Evolutionary conservation across 2,797 vertebrate genomes (phyloP), one percentile per base, ranked within the genome.

Genomic region (Yasuhikotakia modesta): DNA sequence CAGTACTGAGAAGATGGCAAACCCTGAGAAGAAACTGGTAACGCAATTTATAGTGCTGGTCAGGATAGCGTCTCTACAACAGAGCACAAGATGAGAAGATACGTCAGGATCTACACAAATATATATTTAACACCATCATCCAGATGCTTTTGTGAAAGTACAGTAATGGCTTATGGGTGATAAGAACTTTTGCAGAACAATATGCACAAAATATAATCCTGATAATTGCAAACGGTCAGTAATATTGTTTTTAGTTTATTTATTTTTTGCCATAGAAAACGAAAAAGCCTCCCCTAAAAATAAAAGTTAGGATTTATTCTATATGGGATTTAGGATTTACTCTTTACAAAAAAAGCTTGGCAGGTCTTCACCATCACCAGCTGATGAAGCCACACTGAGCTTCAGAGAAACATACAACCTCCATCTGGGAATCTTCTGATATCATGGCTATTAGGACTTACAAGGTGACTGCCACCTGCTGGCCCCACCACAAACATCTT

Each of bases 11-110:
- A 99, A 99, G 85, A 99, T 98, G 73, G 96, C 98, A 8, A 99
- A 99, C 82, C 98, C 98, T 81, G 98, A 99, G 91, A 99, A 89
- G 85, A 99, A 99, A 87, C 98, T 99, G 79, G 98, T 99, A 81
- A 99, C 89, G 73, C 98, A 99, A 92, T 99, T 99, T 86, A 99
- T 95, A 43, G 96, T 96, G 87, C 95, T 99, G 80, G 98, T 99
- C 89, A 99, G 87, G 77, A 99, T 86, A 79, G 98, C 98, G 52
- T 99, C 98, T 91, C 98, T 99, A 77, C 0, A 87, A 71, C 21
- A 70, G 69, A 78, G 46, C 58, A 78, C 4, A 78, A 64, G 65
- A 53, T 39, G 7, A 53, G 43, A 22, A 43, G 32, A 21, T 16
- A 43, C 32, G 55, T 70, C 21, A 35, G n/a, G 16, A 61, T 76